These are phyloP conservation scores for Mesoligia furuncula DNA, from an alignment of 2,888 invertebrate species.

Conservation along the genomic window DNA sequence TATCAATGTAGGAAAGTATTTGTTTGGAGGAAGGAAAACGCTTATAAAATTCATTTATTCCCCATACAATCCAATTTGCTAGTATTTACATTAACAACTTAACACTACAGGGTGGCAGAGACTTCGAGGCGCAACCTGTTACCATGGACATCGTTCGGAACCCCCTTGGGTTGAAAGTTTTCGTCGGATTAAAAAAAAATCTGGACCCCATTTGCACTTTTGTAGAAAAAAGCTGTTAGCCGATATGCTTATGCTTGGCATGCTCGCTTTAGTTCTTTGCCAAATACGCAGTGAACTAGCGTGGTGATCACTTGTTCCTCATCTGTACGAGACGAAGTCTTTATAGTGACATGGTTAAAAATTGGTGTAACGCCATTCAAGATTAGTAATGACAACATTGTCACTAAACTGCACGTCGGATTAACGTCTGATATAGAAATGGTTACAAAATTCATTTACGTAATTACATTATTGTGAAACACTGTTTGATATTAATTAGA, in stretches of 20 bases:
- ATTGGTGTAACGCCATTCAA: conserved; percentile 47
- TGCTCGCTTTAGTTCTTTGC: background rate
- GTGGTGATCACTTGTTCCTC: background rate
- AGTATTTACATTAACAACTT: background rate
- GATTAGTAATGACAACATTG: conserved; percentile 41
- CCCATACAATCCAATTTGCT: background rate
- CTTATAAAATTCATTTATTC: background rate
- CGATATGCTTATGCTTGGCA: background rate
- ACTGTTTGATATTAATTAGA: conserved; percentile 14
- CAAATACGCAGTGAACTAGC: background rate
- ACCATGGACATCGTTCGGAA: no score
- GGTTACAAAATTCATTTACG: conserved; percentile 29
- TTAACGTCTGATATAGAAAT: conserved; percentile 33
- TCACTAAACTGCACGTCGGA: conserved; percentile 53
- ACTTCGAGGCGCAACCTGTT: no score
- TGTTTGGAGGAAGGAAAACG: background rate
- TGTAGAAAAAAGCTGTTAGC: no score
- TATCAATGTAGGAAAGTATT: no score
- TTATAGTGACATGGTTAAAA: background rate
- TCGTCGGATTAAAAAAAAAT: no score
- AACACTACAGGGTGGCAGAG: no score
- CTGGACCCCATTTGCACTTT: no score
- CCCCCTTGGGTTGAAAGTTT: no score
- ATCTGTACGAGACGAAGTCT: background rate
- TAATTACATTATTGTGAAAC: conserved; percentile 41